Evolutionary conservation across 92 coral and sea anemone species (phyloP).

Genomic region (Diadumene lineata): DNA sequence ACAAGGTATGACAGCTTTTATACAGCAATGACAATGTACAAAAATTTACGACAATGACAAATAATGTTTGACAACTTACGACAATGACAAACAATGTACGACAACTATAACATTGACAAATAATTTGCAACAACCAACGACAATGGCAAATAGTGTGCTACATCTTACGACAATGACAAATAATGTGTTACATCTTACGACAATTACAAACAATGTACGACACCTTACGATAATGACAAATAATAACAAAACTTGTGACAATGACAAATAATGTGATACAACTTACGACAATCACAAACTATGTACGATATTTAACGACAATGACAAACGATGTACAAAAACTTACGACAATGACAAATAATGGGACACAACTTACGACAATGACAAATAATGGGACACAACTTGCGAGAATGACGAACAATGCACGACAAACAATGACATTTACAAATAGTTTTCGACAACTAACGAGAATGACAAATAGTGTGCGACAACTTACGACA

Average conservation of each 20-base stretch:
- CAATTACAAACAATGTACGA: not conserved
- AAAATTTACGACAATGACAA: not conserved
- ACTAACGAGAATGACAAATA: not conserved
- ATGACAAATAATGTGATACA: not conserved
- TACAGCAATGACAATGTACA: no score
- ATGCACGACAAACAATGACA: not conserved
- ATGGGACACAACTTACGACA: not conserved
- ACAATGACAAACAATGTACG: not conserved
- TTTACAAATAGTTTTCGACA: not conserved
- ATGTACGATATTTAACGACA: not conserved
- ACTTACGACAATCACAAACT: not conserved
- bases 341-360: not conserved
- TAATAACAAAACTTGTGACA: not conserved
- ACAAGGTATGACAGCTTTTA: not conserved
- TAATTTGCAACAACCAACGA: not conserved
- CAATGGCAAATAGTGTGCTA: not conserved
- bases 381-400: not conserved
- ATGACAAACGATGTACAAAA: not conserved
- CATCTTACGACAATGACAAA: not conserved
- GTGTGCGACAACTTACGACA: not conserved
- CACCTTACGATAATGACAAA: not conserved
- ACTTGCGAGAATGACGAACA: not conserved
- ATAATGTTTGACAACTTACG: not conserved
- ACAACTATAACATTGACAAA: not conserved
- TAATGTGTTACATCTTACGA: not conserved